Conservation (phyloP, 2,888 invertebrate species). For the Callinectes sapidus region DNA sequence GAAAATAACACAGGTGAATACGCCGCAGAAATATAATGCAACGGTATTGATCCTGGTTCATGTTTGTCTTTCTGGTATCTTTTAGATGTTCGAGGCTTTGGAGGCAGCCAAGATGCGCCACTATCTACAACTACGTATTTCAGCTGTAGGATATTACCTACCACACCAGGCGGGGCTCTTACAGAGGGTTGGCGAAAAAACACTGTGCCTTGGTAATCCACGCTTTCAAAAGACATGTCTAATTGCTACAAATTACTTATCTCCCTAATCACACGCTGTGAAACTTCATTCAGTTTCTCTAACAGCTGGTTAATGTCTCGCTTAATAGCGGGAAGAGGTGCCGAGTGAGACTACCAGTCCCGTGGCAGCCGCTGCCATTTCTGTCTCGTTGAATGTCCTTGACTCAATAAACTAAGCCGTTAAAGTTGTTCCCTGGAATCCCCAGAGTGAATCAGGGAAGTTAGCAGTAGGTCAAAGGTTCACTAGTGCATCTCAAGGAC, state of each 20-base stretch:
- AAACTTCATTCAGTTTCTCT: neutral
- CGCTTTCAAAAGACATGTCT: neutral
- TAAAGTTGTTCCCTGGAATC: neutral
- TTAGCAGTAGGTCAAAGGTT: neutral
- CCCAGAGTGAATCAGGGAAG: neutral
- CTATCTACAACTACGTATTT: neutral
- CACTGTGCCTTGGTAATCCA: neutral
- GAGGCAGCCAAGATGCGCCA: neutral
- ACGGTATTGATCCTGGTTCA: neutral
- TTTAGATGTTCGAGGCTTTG: neutral
- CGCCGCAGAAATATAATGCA: neutral
- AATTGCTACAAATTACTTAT: neutral
- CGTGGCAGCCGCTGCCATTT: neutral
- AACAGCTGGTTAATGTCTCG: neutral
- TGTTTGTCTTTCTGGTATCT: neutral
- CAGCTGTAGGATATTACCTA: neutral
- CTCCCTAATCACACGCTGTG: neutral
- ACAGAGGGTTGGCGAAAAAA: neutral
- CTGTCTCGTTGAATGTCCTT: neutral
- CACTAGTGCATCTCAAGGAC: neutral
- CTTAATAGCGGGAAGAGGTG: neutral
- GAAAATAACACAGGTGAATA: neutral
- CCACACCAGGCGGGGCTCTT: neutral
- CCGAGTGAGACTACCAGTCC: too few relatives aligned
- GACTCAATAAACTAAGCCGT: neutral